phyloP scores from a whole-genome alignment of 2,888 invertebrate species.

The Orthosia gracilis region DNA sequence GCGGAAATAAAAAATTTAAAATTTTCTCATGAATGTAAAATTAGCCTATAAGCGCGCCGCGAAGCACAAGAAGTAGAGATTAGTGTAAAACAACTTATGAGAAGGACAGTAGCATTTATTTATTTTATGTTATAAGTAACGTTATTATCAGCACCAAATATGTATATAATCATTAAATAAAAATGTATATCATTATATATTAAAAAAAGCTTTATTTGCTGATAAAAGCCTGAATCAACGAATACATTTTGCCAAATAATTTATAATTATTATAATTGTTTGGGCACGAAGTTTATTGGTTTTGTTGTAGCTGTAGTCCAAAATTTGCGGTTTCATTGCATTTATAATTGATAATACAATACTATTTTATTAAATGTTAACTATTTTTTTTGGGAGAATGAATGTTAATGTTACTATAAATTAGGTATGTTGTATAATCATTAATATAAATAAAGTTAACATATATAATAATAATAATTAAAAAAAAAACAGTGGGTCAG shows the following conservation, averaged over 20 bases:
- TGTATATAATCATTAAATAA: not conserved
- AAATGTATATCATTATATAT: constrained; percentile 3
- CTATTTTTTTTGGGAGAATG: constrained; percentile 1
- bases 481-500: not conserved
- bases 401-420: not conserved
- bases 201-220: constrained; percentile 24
- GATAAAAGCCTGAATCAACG: constrained; percentile 15
- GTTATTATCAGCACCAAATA: constrained; percentile 10
- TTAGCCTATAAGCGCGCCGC: constrained; percentile 37
- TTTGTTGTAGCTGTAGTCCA: not conserved
- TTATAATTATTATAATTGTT: constrained; percentile 1
- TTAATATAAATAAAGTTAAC: not conserved
- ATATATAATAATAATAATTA: not conserved
- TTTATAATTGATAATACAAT: constrained; percentile 11
- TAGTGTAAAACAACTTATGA: constrained; percentile 13
- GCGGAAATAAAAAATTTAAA: not conserved
- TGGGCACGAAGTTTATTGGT: not conserved
- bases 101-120: not conserved
- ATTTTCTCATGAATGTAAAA: not conserved
- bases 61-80: constrained; percentile 43
- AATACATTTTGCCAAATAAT: constrained; percentile 23
- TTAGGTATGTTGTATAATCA: not conserved
- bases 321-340: constrained; percentile 1
- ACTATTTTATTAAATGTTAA: not conserved
- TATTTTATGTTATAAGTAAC: not conserved